These are phyloP conservation scores for Aphelenchoides besseyi DNA, from an alignment of 1,140 invertebrate species.

Conservation along the genomic window DNA sequence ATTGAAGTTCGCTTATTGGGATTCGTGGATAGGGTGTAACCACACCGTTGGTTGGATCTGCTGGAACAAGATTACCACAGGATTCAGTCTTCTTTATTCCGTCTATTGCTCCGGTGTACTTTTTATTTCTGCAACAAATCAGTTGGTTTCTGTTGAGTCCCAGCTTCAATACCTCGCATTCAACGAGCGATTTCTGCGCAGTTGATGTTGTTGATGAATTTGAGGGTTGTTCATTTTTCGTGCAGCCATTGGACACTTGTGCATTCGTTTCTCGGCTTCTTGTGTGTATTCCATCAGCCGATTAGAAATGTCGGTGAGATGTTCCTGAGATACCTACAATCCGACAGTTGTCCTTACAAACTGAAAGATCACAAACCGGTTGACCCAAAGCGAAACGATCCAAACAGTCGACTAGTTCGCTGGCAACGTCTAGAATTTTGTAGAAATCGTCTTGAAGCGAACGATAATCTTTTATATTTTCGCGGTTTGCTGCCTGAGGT, in stretches of 20 bases:
- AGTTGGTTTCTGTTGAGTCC: not conserved
- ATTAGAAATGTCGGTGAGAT: constrained; percentile 37
- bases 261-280: constrained; percentile 39
- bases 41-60: constrained; percentile 30
- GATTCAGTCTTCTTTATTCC: constrained; percentile 33
- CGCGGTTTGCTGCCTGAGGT: constrained; percentile 26
- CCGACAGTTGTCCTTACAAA: constrained; percentile 22
- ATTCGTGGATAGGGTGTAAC: constrained; percentile 20
- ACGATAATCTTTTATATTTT: constrained; percentile 38
- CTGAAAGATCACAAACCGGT: constrained; percentile 40
- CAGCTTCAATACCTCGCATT: constrained; percentile 19
- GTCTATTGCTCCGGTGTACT: not conserved
- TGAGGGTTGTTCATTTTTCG: constrained; percentile 28
- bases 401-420: constrained; percentile 38
- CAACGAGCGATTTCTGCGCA: constrained; percentile 33
- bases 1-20: constrained; percentile 22
- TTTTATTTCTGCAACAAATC: constrained; percentile 20
- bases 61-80: constrained; percentile 30
- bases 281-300: constrained; percentile 37
- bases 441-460: constrained; percentile 42
- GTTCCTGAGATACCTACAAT: constrained; percentile 38
- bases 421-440: constrained; percentile 36
- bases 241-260: constrained; percentile 34
- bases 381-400: constrained; percentile 28
- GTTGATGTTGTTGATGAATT: constrained; percentile 18